Evolutionary conservation across 2,113 vertebrate genomes (phyloP).

Genomic region (Crocuta crocuta): DNA sequence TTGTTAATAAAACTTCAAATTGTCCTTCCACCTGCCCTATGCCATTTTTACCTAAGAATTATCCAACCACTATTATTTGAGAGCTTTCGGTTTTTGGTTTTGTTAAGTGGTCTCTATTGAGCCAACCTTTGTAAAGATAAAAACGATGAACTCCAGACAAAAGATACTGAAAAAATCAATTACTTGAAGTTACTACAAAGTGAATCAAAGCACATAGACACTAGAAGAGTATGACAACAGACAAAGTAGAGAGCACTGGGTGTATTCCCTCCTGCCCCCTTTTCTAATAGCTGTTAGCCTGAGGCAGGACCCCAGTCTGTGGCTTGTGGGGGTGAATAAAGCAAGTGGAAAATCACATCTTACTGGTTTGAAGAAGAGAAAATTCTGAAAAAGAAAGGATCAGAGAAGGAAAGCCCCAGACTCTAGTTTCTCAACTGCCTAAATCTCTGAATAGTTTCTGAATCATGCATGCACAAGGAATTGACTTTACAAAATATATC

Average conservation of each 20-base stretch:
- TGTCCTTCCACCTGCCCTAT: no score
- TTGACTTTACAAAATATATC: neutral
- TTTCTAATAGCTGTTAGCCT: neutral
- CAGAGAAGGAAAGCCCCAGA: neutral
- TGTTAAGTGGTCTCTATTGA: neutral
- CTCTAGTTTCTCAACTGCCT: neutral
- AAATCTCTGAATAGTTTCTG: neutral
- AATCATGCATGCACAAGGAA: neutral
- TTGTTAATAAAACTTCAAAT: slow-evolving; percentile 20
- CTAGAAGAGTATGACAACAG: no score
- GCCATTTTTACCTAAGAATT: neutral
- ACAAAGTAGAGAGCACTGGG: neutral
- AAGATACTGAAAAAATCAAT: neutral
- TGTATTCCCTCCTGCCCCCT: neutral
- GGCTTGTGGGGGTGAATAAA: neutral
- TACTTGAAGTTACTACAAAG: neutral
- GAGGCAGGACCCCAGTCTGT: neutral
- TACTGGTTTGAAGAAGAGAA: neutral
- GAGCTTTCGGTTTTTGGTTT: neutral
- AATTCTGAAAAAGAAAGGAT: neutral
- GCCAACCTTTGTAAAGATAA: neutral
- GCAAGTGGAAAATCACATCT: neutral
- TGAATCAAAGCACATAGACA: neutral
- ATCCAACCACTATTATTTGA: neutral
- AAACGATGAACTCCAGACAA: neutral